Evolutionary conservation across 1,140 invertebrate genomes (phyloP).

Genomic region (Periplaneta americana): DNA sequence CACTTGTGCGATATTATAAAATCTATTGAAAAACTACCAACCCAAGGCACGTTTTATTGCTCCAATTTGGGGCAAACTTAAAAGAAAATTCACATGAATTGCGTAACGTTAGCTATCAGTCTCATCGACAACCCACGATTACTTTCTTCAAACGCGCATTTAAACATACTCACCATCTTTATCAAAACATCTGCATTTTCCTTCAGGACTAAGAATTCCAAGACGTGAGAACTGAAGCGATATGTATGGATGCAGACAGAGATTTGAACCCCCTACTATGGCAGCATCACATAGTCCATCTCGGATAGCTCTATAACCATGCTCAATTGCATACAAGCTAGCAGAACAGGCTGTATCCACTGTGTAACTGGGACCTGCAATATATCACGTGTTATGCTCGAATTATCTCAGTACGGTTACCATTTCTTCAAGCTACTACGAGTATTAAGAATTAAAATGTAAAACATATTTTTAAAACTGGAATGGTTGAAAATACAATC

Average conservation of each 20-base stretch:
- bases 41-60: too few relatives aligned
- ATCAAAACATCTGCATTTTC: slow-evolving; percentile 66
- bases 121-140: slow-evolving; percentile 20
- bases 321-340: slow-evolving; percentile 75
- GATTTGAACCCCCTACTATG: slow-evolving; percentile 57
- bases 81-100: too few relatives aligned
- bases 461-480: too few relatives aligned
- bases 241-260: slow-evolving; percentile 36
- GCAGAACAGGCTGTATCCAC: slow-evolving; percentile 90
- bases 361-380: slow-evolving; percentile 66
- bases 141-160: too few relatives aligned
- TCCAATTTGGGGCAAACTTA: too few relatives aligned
- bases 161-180: slow-evolving; percentile 2
- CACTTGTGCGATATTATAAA: too few relatives aligned
- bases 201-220: slow-evolving; percentile 82
- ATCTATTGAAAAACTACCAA: too few relatives aligned
- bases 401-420: too few relatives aligned
- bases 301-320: slow-evolving; percentile 59
- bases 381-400: background rate
- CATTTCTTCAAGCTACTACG: too few relatives aligned
- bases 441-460: too few relatives aligned
- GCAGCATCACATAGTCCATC: slow-evolving; percentile 54
- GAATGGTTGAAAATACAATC: too few relatives aligned
- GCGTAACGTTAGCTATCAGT: too few relatives aligned
- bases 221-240: background rate